A percentile compares a stretch with the other conserved stretches of the same genome.
phyloP scores from a whole-genome alignment of 2,113 vertebrate genomes.

The Tetrao urogallus region DNA sequence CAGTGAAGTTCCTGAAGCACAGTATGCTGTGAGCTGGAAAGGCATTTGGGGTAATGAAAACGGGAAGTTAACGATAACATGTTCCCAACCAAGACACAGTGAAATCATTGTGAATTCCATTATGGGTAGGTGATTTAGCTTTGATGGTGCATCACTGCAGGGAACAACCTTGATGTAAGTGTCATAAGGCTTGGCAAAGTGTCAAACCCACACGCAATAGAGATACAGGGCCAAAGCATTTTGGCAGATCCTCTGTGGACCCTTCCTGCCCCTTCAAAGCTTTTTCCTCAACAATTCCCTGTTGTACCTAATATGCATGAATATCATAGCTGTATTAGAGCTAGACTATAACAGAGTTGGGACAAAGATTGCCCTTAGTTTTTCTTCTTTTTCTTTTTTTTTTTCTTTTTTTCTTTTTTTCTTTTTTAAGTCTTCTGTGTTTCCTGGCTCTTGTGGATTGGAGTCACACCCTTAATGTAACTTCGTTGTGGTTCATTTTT shows the following conservation, averaged over 20 bases:
- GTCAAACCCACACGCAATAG: not conserved
- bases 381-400: too few species aligned
- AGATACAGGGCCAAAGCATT: not conserved
- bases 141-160: not conserved
- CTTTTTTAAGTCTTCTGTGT: not conserved
- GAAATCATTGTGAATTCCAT: slow-evolving; percentile 58
- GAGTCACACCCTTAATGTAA: slow-evolving; percentile 52
- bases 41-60: slow-evolving; percentile 44
- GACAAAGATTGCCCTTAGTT: not conserved
- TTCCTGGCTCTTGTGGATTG: slow-evolving; percentile 56
- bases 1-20: slow-evolving; percentile 48
- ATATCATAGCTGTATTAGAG: not conserved
- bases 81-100: slow-evolving; percentile 48
- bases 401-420: not conserved
- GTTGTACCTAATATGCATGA: not conserved
- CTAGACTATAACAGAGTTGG: not conserved
- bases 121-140: slow-evolving; percentile 39
- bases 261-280: not conserved
- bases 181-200: slow-evolving; percentile 34
- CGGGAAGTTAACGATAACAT: slow-evolving; percentile 36
- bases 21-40: slow-evolving; percentile 47
- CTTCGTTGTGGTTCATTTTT: slow-evolving; percentile 61
- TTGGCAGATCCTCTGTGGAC: not conserved
- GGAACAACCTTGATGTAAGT: slow-evolving; percentile 38
- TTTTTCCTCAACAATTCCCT: slow-evolving; percentile 6